phyloP scores from a whole-genome alignment of 2,113 vertebrate species.

The Egretta garzetta region DNA sequence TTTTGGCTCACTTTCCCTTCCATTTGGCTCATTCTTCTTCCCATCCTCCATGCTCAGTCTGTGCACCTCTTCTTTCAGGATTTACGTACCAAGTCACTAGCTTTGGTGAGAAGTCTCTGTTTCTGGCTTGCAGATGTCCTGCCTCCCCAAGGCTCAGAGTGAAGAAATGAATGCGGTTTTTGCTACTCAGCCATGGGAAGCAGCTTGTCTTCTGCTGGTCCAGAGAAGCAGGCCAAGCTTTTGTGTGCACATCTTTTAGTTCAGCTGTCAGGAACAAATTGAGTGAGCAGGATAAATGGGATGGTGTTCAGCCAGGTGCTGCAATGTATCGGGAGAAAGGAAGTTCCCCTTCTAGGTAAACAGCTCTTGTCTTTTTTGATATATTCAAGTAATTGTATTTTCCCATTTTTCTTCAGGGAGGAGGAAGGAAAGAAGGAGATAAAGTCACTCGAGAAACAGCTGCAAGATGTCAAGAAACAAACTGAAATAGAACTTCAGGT shows the following conservation, averaged over 20 bases:
- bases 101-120: neutral
- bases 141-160: neutral
- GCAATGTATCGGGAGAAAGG: neutral
- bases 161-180: neutral
- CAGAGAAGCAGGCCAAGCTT: neutral
- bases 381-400: neutral
- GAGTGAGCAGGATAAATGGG: neutral
- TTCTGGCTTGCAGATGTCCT: neutral
- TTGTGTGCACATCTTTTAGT: neutral
- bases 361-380: neutral
- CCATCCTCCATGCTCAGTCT: neutral
- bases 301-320: neutral
- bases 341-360: neutral
- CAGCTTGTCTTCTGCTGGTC: neutral
- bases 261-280: neutral
- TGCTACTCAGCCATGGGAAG: neutral
- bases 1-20: neutral
- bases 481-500: constrained; percentile 81
- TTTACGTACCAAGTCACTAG: neutral
- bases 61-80: neutral
- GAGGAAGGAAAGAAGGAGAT: constrained; percentile 76
- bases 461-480: constrained; percentile 77
- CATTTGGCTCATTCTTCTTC: neutral
- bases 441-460: constrained; percentile 78
- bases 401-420: constrained; percentile 71